Evolutionary conservation across 2,888 invertebrate genomes (phyloP).

Genomic region (Melanophora roralis): DNA sequence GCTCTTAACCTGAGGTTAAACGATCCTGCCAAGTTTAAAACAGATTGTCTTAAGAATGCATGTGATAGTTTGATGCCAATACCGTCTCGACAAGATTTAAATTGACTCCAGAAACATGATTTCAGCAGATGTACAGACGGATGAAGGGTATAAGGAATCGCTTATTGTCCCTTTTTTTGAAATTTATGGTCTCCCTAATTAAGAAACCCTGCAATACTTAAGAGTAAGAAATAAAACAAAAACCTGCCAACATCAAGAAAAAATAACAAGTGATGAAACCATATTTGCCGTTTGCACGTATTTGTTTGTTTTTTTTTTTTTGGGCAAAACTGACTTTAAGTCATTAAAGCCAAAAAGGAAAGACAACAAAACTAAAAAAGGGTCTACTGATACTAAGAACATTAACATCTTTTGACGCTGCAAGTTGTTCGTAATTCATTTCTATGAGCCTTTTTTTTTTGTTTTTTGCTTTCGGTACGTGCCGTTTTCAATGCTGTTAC

Average conservation of each 20-base stretch:
- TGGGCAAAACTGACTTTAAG: constrained; percentile 41
- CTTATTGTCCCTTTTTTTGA: no score
- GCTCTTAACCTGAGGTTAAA: no score
- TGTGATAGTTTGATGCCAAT: no score
- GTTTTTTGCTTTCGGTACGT: constrained; percentile 35
- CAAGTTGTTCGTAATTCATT: neutral
- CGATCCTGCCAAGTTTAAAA: no score
- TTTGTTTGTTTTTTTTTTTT: neutral
- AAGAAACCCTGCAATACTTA: no score
- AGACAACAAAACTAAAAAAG: neutral
- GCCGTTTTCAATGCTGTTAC: constrained; percentile 51
- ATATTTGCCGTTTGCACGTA: constrained; percentile 42
- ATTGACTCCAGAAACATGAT: no score
- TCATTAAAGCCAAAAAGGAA: constrained; percentile 32
- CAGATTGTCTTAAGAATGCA: no score
- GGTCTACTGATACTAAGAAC: constrained; percentile 4
- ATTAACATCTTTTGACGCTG: constrained; percentile 40
- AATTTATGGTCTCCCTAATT: no score
- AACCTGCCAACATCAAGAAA: neutral
- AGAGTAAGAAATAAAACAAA: constrained; percentile 24
- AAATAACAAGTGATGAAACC: constrained; percentile 41
- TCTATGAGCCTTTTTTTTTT: neutral
- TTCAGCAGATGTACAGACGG: no score
- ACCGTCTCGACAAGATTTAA: no score
- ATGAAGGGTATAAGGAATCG: no score